These are phyloP conservation scores for Microctenopoma stevenorrisi DNA, from an alignment of 2,797 vertebrate genomes.

Conservation along the genomic window DNA sequence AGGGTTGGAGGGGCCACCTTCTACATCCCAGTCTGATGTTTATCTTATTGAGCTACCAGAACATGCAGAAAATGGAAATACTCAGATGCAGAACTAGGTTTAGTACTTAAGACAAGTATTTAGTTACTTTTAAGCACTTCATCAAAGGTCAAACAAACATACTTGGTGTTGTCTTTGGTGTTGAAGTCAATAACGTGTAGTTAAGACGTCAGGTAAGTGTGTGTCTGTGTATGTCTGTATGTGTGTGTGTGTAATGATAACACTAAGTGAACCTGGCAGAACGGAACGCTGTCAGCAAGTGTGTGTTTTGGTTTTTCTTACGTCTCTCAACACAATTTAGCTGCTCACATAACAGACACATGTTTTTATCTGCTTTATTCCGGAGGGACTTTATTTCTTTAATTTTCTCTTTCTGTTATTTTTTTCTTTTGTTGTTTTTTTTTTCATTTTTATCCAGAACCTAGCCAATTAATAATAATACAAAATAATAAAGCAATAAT, in stretches of 20 bases:
- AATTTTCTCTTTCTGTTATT: neutral
- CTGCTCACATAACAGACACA: neutral
- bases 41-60: no score
- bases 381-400: neutral
- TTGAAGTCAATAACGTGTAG: neutral
- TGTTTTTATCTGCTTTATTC: no score
- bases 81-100: no score
- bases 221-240: constrained; percentile 6
- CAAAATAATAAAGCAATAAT: no score
- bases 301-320: constrained; percentile 18
- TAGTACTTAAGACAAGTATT: no score
- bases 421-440: neutral
- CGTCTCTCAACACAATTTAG: constrained; percentile 14
- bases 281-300: constrained; percentile 32
- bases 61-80: no score
- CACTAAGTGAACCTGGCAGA: constrained; percentile 36
- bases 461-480: no score
- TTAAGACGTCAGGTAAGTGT: constrained; percentile 5
- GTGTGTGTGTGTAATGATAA: constrained; percentile 39
- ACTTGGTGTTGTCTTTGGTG: constrained; percentile 42
- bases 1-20: no score
- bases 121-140: no score
- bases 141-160: no score
- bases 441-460: no score
- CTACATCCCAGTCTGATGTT: no score